These are phyloP conservation scores for Acanthaster planci DNA, from an alignment of 35 echinoderm and acorn worm species.

Conservation along the genomic window DNA sequence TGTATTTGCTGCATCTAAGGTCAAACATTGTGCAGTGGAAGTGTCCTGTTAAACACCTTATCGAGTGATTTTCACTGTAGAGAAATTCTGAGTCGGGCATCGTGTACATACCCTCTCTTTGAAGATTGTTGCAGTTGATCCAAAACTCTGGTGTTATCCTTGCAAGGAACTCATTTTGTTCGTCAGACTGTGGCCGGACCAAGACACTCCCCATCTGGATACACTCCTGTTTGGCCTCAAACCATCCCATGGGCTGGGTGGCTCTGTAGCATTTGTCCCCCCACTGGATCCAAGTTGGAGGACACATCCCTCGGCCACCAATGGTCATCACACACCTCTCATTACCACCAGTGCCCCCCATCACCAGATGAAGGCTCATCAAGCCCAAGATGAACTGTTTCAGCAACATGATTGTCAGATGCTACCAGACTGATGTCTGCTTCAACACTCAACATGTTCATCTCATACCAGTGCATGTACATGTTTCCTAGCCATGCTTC, in stretches of 20 bases:
- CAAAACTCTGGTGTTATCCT: not conserved
- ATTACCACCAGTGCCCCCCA: not conserved
- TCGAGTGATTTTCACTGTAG: too few relatives aligned
- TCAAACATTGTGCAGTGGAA: too few relatives aligned
- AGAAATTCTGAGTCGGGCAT: too few relatives aligned
- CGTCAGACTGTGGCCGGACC: not conserved
- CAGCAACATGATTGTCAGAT: too few relatives aligned
- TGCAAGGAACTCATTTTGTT: not conserved
- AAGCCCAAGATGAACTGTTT: not conserved
- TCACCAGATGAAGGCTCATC: not conserved
- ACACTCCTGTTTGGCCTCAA: conserved; percentile 6
- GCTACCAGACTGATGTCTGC: too few relatives aligned
- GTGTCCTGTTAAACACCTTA: too few relatives aligned
- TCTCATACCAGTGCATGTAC: too few relatives aligned
- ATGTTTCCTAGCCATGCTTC: too few relatives aligned
- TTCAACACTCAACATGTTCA: too few relatives aligned
- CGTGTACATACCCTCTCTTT: not conserved
- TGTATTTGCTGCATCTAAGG: too few relatives aligned
- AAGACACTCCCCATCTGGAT: conserved; percentile 9
- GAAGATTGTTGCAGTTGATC: not conserved
- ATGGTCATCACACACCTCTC: not conserved
- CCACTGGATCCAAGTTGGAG: not conserved
- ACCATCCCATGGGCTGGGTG: not conserved
- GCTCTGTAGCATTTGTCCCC: not conserved
- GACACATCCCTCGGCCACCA: not conserved